Conservation (phyloP, 2,888 invertebrate genomes). For the Dorcus parallelipipedus region DNA sequence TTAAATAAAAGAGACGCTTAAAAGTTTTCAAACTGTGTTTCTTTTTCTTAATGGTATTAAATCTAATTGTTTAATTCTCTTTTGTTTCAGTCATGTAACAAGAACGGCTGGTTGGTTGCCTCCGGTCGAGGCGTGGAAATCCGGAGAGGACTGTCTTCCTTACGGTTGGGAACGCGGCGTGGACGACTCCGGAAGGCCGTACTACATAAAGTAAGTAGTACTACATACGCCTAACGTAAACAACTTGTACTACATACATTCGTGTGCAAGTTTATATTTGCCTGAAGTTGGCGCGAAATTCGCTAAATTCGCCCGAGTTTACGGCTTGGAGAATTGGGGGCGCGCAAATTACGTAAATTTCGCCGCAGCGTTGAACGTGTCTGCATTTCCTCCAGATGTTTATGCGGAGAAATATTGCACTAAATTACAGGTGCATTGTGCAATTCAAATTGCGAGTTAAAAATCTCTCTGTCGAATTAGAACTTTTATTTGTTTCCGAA, state of each 20-base stretch:
- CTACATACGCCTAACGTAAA: background rate
- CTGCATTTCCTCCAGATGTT: too few species aligned
- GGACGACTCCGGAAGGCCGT: slow-evolving; percentile 74
- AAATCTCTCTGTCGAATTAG: too few species aligned
- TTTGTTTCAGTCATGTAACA: slow-evolving; percentile 72
- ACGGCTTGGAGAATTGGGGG: background rate
- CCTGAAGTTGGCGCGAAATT: background rate
- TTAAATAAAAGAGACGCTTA: too few species aligned
- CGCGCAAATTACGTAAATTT: too few species aligned
- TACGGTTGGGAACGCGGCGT: slow-evolving; percentile 90
- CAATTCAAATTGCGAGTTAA: too few species aligned
- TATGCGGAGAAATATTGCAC: too few species aligned
- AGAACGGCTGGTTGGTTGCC: slow-evolving; percentile 86
- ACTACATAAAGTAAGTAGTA: slow-evolving; percentile 80
- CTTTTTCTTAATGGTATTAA: too few species aligned
- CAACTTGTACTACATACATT: background rate
- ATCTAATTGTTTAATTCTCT: slow-evolving; percentile 3
- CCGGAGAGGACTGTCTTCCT: slow-evolving; percentile 63
- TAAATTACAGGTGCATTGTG: too few species aligned
- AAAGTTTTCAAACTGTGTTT: too few species aligned
- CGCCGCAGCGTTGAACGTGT: too few species aligned
- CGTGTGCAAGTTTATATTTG: background rate
- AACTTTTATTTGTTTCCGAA: too few species aligned
- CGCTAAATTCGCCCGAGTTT: background rate
- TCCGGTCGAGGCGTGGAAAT: slow-evolving; percentile 79